These are phyloP conservation scores for Todiramphus saurophagus DNA, from an alignment of 2,113 vertebrate species.

Conservation along the genomic window DNA sequence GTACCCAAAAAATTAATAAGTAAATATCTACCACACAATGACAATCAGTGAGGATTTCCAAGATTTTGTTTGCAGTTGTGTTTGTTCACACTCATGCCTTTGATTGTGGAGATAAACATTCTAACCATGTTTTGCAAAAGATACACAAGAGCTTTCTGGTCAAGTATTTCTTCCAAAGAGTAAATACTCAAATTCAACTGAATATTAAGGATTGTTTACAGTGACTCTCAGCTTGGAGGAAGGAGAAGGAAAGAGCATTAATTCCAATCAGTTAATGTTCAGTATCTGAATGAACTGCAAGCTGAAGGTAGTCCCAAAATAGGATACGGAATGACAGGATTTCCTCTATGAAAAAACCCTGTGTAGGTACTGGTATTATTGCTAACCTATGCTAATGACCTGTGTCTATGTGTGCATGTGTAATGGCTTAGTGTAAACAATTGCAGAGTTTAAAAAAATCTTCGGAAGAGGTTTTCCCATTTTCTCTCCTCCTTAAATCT, in stretches of 20 bases:
- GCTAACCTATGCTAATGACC: background rate
- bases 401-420: background rate
- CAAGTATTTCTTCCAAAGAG: background rate
- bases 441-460: background rate
- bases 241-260: background rate
- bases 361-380: background rate
- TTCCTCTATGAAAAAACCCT: background rate
- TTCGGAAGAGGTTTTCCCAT: background rate
- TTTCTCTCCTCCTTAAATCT: background rate
- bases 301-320: background rate
- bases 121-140: background rate
- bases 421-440: background rate
- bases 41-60: background rate
- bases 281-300: background rate
- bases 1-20: background rate
- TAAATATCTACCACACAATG: background rate
- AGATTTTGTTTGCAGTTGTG: background rate
- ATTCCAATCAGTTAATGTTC: background rate
- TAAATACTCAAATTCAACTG: background rate
- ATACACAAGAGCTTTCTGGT: background rate
- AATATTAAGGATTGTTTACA: background rate
- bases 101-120: background rate
- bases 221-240: background rate
- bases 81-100: background rate
- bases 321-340: background rate